Evolutionary conservation across 2,113 vertebrate genomes (phyloP).

Genomic region (Euleptes europaea): DNA sequence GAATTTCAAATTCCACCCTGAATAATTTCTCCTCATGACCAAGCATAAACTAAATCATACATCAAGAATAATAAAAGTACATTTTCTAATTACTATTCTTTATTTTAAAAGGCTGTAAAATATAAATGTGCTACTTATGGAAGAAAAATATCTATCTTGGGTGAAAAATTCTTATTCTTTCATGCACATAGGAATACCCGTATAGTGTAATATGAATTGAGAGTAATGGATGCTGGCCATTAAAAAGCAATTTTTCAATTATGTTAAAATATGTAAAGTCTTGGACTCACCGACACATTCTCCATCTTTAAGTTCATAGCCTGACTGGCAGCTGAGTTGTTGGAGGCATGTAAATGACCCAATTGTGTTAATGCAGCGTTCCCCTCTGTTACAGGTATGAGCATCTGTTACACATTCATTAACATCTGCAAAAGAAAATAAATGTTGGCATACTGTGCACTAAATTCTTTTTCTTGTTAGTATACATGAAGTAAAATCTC

Average conservation of each 20-base stretch:
- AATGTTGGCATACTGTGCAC: slow-evolving; percentile 10
- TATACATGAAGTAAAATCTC: background rate
- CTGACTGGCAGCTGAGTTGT: slow-evolving; percentile 81
- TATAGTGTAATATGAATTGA: background rate
- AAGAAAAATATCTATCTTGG: background rate
- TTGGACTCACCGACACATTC: slow-evolving; percentile 84
- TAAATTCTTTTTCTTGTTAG: background rate
- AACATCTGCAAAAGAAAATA: slow-evolving; percentile 78
- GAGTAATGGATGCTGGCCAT: background rate
- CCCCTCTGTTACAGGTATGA: slow-evolving; percentile 81
- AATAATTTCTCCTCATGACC: too few relatives aligned
- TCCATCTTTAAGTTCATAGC: slow-evolving; percentile 77
- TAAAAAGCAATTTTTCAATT: background rate
- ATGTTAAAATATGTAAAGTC: background rate
- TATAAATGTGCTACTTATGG: background rate
- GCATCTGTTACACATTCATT: slow-evolving; percentile 85
- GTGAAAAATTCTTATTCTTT: background rate
- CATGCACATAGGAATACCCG: too few relatives aligned
- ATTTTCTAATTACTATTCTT: background rate
- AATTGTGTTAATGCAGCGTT: slow-evolving; percentile 87
- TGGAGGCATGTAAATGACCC: slow-evolving; percentile 87
- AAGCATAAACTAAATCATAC: too few relatives aligned
- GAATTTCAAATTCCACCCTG: too few relatives aligned
- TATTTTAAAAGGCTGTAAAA: too few relatives aligned
- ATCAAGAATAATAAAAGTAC: background rate